Base-by-base conservation (phyloP, 2,113 vertebrate species). In the Urocolius indicus region DNA sequence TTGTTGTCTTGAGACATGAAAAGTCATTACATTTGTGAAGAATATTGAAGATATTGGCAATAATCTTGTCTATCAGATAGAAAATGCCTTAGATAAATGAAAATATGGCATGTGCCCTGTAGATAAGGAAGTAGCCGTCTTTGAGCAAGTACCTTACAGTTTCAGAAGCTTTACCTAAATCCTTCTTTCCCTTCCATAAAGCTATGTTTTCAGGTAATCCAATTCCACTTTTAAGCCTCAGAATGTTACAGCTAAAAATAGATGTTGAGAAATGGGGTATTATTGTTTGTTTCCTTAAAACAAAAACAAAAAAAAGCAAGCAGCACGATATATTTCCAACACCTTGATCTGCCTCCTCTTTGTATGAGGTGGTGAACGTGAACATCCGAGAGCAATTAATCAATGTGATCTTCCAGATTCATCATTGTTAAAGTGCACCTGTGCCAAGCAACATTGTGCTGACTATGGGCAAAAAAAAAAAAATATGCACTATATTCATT, bases 311-410 rank as follows among this genome's bases (percentile, higher is more conserved):
- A 34, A 74, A 43, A 18, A 0, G 8, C 61, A 78, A 43, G 36
- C 36, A 74, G 55, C 17, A 16, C 89, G 12, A 84, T 89, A 78
- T 41, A 67, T 8, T 38, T 92, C 34, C 41, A 66, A 41, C 65
- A 63, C 43, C 3, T 22, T 82, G 46, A 34, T 95, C 62, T 0
- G 0, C 54, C 38, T 95, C 90, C 46, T 57, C 41, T 77, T 90
- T 91, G 48, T 80, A 9, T 23, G n/a, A 89, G 24, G 16, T 62
- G 17, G 73, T 72, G 71, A 94, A 89, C 1, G 6, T 58, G 92
- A 94, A 93, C 94, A 88, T 57, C 52, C 30, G 82, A 65, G 52
- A 69, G 91, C 82, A 93, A 97, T 97, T 97, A 96, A 97, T 96
- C 96, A 97, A 78, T 30, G 71, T 78, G 93, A 84, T 87, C 82